phyloP scores from a whole-genome alignment of 2,113 vertebrate species.

The Cinclus cinclus region DNA sequence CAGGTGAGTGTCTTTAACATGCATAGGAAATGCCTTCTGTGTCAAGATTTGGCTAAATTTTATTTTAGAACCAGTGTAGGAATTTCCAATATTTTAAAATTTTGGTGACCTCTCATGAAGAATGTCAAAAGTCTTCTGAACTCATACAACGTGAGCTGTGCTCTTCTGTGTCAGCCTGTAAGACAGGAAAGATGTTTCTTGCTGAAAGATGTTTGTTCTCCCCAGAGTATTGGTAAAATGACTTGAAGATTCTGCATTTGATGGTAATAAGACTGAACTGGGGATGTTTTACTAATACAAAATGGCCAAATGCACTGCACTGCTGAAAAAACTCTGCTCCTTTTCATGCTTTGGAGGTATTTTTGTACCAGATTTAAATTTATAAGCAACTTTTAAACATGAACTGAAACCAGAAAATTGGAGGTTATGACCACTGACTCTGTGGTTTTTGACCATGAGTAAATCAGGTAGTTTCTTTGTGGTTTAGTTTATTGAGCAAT shows the following conservation, averaged over 20 bases:
- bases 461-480: not conserved
- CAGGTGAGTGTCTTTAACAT: not conserved
- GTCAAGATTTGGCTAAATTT: not conserved
- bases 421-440: not conserved
- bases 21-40: not conserved
- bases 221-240: not conserved
- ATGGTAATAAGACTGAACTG: not conserved
- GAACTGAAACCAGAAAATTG: not conserved
- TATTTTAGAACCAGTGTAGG: not conserved
- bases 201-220: not conserved
- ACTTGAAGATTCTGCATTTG: not conserved
- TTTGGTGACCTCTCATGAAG: not conserved
- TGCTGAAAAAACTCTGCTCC: not conserved
- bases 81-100: not conserved
- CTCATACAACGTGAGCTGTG: not conserved
- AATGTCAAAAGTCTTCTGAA: not conserved
- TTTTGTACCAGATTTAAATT: not conserved
- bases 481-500: not conserved
- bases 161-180: not conserved
- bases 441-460: not conserved
- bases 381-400: not conserved
- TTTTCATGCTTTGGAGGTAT: not conserved
- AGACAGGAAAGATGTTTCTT: not conserved
- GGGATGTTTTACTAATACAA: not conserved
- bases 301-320: not conserved